Base-by-base conservation (phyloP, 2,113 vertebrate species). In the Grammomys dolichurus region DNA sequence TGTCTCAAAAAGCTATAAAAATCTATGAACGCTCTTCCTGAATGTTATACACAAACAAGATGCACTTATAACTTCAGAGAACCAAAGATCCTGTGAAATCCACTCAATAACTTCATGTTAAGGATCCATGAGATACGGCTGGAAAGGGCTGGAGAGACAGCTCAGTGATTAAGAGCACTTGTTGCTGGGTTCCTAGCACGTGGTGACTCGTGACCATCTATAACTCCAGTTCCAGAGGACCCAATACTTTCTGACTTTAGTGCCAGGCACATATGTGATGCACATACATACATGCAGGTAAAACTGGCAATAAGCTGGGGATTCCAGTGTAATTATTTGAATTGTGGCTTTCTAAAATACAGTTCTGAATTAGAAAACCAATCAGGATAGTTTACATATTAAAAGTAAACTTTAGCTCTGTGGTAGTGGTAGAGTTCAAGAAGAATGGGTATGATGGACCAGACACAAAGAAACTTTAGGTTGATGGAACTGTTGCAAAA, bases 21-120 rank as follows among this genome's bases (percentile, higher is more conserved):
- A 93, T 58, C 48, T 81, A 70, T 14, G 16, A 93, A 93, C 10
- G 58, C 36, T 86, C 63, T 77, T 65, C 51, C 51, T 77, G 10
- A 80, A 88, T 56, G 22, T 93, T 80, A 69, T 7, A 86, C 14
- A 88, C 54, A 24, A 67, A 87, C 13, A 88, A 87, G 82, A 88
- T 36, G 26, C n/a, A 48, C 65, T 87, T 58, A 36, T 80, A 73
- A 82, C 36, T 82, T 73, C 54, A 93, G 33, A 24, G 33, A 40
- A 81, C 58, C 40, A 51, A 82, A 20, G 33, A 51, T 5, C 51
- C 54, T 16, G 3, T 85, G 82, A 85, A 46, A 85, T 65, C 58
- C 28, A 46, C 26, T 31, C 24, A 72, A 48, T 54, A 81, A 70
- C 51, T 72, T 22, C 51, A 80, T 72, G 63, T 72, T 72, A 89